Conservation (phyloP, 2,888 invertebrate genomes). For the Perdita meconis region DNA sequence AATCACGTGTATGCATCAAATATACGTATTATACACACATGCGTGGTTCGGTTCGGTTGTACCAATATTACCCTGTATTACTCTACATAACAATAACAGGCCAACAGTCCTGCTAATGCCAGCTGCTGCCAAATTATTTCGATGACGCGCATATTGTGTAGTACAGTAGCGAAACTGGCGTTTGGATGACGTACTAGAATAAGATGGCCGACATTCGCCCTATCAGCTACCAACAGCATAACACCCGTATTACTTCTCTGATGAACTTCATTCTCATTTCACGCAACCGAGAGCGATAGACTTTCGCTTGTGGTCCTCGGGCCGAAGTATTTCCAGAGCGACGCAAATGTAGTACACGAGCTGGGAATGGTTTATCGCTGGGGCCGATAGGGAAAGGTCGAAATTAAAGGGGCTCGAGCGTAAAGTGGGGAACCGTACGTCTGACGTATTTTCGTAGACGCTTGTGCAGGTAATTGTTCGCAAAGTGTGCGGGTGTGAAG, state of each 20-base stretch:
- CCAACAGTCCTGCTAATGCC: conserved; percentile 53
- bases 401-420: conserved; percentile 26
- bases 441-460: conserved; percentile 49
- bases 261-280: conserved; percentile 70
- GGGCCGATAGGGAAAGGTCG: conserved; percentile 33
- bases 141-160: conserved; percentile 61
- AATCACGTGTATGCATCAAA: conserved; percentile 19
- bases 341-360: conserved; percentile 43
- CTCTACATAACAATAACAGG: conserved; percentile 43
- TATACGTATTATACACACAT: conserved; percentile 33
- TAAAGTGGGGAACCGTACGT: conserved; percentile 38
- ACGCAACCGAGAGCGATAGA: conserved; percentile 59
- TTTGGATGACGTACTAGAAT: conserved; percentile 55
- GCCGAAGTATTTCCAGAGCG: conserved; percentile 37
- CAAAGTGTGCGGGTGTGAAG: conserved; percentile 40
- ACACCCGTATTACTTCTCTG: conserved; percentile 69
- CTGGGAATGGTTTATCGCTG: neutral
- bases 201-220: conserved; percentile 75
- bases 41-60: conserved; percentile 26
- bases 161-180: conserved; percentile 55
- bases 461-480: conserved; percentile 40
- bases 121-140: conserved; percentile 58
- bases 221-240: conserved; percentile 72
- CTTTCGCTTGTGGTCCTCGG: conserved; percentile 53
- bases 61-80: conserved; percentile 41